Base-by-base conservation (phyloP, 2,888 invertebrate genomes). In the Argyresthia goedartella region DNA sequence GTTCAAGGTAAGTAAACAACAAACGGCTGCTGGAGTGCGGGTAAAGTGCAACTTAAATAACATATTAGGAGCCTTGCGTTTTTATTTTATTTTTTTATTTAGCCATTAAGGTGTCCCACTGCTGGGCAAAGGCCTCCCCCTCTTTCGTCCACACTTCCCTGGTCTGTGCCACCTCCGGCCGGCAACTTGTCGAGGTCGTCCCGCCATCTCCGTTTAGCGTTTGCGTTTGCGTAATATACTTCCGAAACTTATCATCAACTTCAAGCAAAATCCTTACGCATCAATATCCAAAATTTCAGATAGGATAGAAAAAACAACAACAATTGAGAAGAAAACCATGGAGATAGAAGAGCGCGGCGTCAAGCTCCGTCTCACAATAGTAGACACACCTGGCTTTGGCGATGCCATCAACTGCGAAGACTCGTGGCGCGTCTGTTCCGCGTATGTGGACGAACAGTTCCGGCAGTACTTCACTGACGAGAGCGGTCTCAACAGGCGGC, bases 371-470 rank as follows among this genome's bases (percentile, higher is more conserved):
- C 84, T 98, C 55, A 97, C 97, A 0, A 94, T 97, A 57, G 96
- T 97, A 8, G 97, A 98, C 71, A 98, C 97, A 0, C 98, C 97
- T n/a, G 95, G 97, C 0, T 98, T 96, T 69, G 97, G 97, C 10
- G 97, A 98, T 76, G 93, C 96, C 10, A 91, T 98, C 50, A 96
- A 97, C 73, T 95, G 95, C 67, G 96, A 96, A 66, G 96, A 97
- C 68, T 97, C 97, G 58, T 97, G 96, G 95, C 91, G 94, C 59
- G 93, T 95, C 1, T 95, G 97, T 67, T 94, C 95, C 36, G 93
- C 94, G 39, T 98, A 97, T 73, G 95, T 98, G 58, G 97, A 97
- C 69, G 95, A 96, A 64, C 97, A 97, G 77, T 93, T 92, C 73
- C 87, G 92, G 53, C 92, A 93, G 69, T 93, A 92, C 71, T 93